phyloP scores from a whole-genome alignment of 2,113 vertebrate genomes.

The Strigops habroptila region DNA sequence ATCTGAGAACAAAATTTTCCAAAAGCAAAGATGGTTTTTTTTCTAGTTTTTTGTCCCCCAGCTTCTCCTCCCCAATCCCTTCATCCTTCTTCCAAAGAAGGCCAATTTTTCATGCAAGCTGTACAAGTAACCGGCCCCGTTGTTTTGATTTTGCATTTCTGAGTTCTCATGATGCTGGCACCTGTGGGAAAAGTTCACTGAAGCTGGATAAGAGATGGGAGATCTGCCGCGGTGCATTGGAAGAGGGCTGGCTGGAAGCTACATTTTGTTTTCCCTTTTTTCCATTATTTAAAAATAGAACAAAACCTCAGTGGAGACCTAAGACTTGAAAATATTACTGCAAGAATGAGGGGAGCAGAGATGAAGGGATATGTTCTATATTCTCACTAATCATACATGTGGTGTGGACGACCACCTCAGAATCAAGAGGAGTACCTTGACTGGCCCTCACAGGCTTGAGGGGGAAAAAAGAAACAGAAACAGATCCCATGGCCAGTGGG shows the following conservation, averaged over 20 bases:
- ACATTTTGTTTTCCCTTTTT: background rate
- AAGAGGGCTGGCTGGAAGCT: background rate
- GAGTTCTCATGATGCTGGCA: background rate
- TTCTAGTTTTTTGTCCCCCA: background rate
- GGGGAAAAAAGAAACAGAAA: background rate
- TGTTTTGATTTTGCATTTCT: slow-evolving; percentile 43
- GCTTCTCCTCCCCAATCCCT: background rate
- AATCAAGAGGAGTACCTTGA: background rate
- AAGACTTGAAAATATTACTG: background rate
- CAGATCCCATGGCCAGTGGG: background rate
- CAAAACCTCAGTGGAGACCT: background rate
- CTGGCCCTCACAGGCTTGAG: background rate
- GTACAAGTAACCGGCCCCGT: background rate
- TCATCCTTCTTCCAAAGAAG: background rate
- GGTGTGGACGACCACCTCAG: background rate
- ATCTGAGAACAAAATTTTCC: background rate
- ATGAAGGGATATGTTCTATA: background rate
- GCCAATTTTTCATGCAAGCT: background rate
- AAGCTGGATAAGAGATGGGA: background rate
- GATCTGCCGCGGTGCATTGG: background rate
- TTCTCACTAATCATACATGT: background rate
- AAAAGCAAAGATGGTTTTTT: background rate
- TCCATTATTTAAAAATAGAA: background rate
- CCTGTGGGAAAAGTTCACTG: slow-evolving; percentile 9
- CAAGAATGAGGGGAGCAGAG: background rate